Base-by-base conservation (phyloP, 2,888 invertebrate species). In the Bimastos eiseni region DNA sequence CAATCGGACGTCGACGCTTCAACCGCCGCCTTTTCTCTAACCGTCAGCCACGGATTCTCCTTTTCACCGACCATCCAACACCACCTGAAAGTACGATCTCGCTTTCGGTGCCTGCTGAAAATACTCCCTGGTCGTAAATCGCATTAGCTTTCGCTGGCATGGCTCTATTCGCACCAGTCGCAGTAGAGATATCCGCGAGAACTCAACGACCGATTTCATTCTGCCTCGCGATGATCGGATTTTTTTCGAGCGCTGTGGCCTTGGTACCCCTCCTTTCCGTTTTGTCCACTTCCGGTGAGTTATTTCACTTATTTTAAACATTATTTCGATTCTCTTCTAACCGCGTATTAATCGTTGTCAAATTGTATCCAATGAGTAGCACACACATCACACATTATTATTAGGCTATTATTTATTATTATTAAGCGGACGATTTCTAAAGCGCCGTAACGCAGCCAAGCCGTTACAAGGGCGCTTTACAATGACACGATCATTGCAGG, bases 41-140 rank as follows among this genome's bases (percentile, higher is more conserved):
- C 30, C 30, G 70, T n/a, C 70, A 70, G 30, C 70, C 6, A 70
- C 70, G 70, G n/a, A n/a, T n/a, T n/a, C n/a, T 70, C 70, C 70
- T n/a, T 70, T 70, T n/a, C 70, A n/a, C 70, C n/a, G 1, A 49
- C 49, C 49, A 49, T 5, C 41, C 41, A 41, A 2, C 70, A n/a
- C n/a, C 70, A 70, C n/a, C 70, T n/a, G 70, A n/a, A 70, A n/a
- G n/a, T n/a, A 70, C 70, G 70, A 70, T 70, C n/a, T n/a, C 70
- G 30, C 13, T 70, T 24, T 17, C 49, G 24, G 49, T 1, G 24
- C 24, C 49, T 24, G 70, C n/a, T 30, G 70, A 70, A 70, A n/a
- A 30, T 70, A n/a, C 70, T n/a, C 30, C 5, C 49, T 21, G 49
- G 49, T 49, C 49, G 49, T 49, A n/a, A 70, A 70, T 70, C 70